phyloP scores from a whole-genome alignment of 1,140 invertebrate genomes.

The Neotoxoptera formosana region DNA sequence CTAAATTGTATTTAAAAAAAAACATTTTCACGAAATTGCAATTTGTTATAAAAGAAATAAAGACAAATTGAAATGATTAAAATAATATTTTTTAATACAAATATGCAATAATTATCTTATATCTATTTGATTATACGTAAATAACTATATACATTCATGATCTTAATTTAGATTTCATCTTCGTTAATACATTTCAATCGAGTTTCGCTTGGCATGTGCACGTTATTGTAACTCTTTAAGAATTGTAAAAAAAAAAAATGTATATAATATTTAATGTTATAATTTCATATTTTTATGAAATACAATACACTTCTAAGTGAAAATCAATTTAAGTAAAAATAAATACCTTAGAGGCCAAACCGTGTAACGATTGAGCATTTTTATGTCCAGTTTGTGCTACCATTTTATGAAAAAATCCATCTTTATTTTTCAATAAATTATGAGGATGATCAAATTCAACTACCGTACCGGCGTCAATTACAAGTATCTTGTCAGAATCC shows the following conservation, averaged over 20 bases:
- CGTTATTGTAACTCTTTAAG: background rate
- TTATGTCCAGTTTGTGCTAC: too few relatives aligned
- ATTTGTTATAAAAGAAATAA: background rate
- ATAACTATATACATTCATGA: background rate
- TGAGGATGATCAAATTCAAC: too few relatives aligned
- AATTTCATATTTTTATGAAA: too few relatives aligned
- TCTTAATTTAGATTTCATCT: background rate
- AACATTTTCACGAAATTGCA: background rate
- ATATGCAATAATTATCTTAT: too few relatives aligned
- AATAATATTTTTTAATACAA: too few relatives aligned
- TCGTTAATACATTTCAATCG: background rate
- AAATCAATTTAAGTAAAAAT: background rate
- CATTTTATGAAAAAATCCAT: too few relatives aligned
- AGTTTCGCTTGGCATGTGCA: background rate
- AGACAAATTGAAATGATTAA: background rate
- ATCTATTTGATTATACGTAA: background rate
- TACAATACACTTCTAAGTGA: background rate
- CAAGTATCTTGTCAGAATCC: too few relatives aligned
- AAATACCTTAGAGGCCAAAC: slow-evolving; percentile 60
- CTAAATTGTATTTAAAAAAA: too few relatives aligned
- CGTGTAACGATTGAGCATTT: background rate
- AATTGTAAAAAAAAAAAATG: too few relatives aligned
- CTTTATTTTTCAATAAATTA: too few relatives aligned
- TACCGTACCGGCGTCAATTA: too few relatives aligned
- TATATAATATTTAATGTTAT: too few relatives aligned